These are phyloP conservation scores for Columba janthina DNA, from an alignment of 2,113 vertebrate genomes.

Conservation along the genomic window DNA sequence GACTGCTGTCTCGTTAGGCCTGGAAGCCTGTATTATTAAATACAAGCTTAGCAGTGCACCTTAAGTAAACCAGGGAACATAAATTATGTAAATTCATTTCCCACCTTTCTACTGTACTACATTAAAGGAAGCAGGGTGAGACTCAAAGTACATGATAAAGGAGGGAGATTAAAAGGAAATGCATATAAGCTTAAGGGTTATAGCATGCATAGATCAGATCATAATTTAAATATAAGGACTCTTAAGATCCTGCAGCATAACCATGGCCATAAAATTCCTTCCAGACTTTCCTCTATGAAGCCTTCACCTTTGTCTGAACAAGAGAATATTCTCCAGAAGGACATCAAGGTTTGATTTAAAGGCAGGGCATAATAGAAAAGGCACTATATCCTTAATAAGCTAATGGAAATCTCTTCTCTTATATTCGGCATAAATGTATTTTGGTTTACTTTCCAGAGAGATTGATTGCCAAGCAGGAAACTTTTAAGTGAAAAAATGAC, in stretches of 20 bases:
- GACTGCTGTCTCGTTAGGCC: constrained; percentile 12
- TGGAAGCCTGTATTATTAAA: background rate
- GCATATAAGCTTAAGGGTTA: background rate
- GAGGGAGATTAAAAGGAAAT: background rate
- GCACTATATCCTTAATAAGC: background rate
- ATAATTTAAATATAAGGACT: constrained; percentile 21
- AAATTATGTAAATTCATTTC: constrained; percentile 8
- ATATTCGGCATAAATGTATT: background rate
- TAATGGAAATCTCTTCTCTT: background rate
- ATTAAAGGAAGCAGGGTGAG: background rate
- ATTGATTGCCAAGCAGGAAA: background rate
- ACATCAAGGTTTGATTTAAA: background rate
- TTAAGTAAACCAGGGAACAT: constrained; percentile 4
- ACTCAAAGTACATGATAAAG: background rate
- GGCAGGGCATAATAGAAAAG: background rate
- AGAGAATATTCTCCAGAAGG: background rate
- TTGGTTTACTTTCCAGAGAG: background rate
- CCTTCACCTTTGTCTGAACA: background rate
- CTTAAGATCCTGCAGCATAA: background rate
- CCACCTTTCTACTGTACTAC: background rate
- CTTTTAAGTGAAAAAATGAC: background rate
- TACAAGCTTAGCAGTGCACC: background rate
- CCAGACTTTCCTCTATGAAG: background rate
- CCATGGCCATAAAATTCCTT: background rate
- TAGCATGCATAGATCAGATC: background rate